Base-by-base conservation (phyloP, 2,797 vertebrate species). In the Cichlasoma orientale region DNA sequence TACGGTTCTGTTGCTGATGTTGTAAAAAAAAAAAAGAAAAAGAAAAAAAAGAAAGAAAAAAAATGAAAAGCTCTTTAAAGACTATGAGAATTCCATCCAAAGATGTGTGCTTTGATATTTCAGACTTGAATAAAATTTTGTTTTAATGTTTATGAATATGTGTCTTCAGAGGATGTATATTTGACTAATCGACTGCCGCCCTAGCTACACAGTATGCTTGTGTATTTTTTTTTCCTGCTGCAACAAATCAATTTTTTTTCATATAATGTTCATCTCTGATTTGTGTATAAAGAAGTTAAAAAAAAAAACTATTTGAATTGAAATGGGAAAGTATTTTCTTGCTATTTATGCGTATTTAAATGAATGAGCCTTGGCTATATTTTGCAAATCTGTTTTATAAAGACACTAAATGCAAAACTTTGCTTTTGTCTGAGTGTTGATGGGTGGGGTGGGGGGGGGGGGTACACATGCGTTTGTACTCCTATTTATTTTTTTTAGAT, bases 301-400 rank as follows among this genome's bases (percentile, higher is more conserved):
- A 68, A 66, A 82, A 86, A 86, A 86, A 89, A n/a, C n/a, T 79
- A 88, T 93, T 93, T 89, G 85, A 93, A 94, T 91, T 93, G 80
- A 94, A 94, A 95, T 90, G 91, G 93, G 91, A 93, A 94, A 93
- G 91, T 95, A 95, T 95, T 95, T 96, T 95, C 93, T 94, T 95
- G 95, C 93, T 96, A 95, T 96, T 96, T 96, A 96, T 96, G 94
- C 91, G 92, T 96, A 96, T 96, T 96, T 96, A 95, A 96, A 96
- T 94, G 92, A 94, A 96, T 92, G 93, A 95, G 94, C 94, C 93
- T 95, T 94, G 94, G 94, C 95, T 96, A 95, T 96, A 95, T 96
- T 96, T 96, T 96, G 95, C 93, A 96, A 95, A 95, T 92, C 93
- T 94, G 94, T 95, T 96, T 95, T 95, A 95, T 96, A 96, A 95